These are phyloP conservation scores for Apogon talboti DNA, from an alignment of 2,797 vertebrate species.

Conservation along the genomic window DNA sequence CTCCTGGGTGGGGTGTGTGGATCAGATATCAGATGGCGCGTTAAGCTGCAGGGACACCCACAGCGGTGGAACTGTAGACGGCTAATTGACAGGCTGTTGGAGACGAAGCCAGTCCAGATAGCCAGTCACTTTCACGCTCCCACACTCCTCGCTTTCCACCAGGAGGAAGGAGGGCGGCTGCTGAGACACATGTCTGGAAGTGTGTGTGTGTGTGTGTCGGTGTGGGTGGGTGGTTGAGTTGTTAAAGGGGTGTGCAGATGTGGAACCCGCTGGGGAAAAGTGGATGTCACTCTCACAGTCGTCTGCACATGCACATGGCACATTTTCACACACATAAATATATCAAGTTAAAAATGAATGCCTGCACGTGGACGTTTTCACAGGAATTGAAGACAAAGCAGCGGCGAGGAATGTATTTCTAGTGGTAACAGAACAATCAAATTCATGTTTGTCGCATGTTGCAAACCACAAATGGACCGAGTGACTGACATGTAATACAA, in stretches of 20 bases:
- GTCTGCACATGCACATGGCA: slow-evolving; percentile 53
- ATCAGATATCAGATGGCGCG: slow-evolving; percentile 70
- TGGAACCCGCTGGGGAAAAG: slow-evolving; percentile 62
- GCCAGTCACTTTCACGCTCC: slow-evolving; percentile 85
- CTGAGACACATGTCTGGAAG: slow-evolving; percentile 7
- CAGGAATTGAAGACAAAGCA: slow-evolving; percentile 4
- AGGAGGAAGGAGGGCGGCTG: slow-evolving; percentile 51
- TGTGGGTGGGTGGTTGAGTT: slow-evolving; percentile 20
- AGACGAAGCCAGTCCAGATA: slow-evolving; percentile 73
- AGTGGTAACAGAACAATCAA: slow-evolving; percentile 20
- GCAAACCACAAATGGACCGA: slow-evolving; percentile 1
- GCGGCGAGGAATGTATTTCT: slow-evolving; percentile 15
- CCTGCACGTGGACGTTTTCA: slow-evolving; percentile 24
- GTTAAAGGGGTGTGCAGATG: slow-evolving; percentile 55
- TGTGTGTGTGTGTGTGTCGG: slow-evolving; percentile 9
- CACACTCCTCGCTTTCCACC: slow-evolving; percentile 69
- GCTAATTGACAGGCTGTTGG: slow-evolving; percentile 84
- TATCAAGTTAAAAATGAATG: slow-evolving; percentile 27
- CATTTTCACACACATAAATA: slow-evolving; percentile 1
- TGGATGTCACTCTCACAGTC: slow-evolving; percentile 73
- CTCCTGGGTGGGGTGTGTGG: slow-evolving; percentile 44
- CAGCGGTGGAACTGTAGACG: slow-evolving; percentile 72
- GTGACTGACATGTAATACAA: slow-evolving; percentile 9
- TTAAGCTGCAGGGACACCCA: slow-evolving; percentile 78
- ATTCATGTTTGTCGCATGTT: slow-evolving; percentile 29